These are phyloP conservation scores for Ptilonorhynchus violaceus DNA, from an alignment of 2,113 vertebrate species.

Conservation along the genomic window DNA sequence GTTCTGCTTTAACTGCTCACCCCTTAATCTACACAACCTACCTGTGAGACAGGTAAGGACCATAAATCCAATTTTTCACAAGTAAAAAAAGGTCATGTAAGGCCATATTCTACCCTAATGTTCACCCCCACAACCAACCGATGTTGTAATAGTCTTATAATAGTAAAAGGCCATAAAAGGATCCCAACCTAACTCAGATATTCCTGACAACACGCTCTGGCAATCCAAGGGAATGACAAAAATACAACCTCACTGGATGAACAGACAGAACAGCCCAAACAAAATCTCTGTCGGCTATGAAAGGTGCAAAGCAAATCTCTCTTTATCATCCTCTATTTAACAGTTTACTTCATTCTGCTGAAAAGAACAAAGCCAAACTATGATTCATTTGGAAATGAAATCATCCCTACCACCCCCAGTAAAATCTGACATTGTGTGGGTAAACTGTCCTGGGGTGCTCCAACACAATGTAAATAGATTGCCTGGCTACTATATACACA, in stretches of 20 bases:
- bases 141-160: not conserved
- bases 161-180: slow-evolving; percentile 62
- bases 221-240: slow-evolving; percentile 69
- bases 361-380: slow-evolving; percentile 57
- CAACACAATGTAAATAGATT: slow-evolving; percentile 69
- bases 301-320: slow-evolving; percentile 84
- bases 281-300: slow-evolving; percentile 77
- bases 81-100: not conserved
- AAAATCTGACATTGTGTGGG: slow-evolving; percentile 61
- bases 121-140: not conserved
- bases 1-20: not conserved
- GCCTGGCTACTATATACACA: slow-evolving; percentile 62
- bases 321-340: slow-evolving; percentile 83
- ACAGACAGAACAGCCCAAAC: slow-evolving; percentile 83
- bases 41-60: not conserved
- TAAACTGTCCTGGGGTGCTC: slow-evolving; percentile 67
- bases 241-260: slow-evolving; percentile 27
- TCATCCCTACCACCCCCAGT: slow-evolving; percentile 49
- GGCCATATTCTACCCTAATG: not conserved
- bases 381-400: slow-evolving; percentile 73
- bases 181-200: not conserved
- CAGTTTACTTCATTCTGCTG: slow-evolving; percentile 77
- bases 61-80: not conserved
- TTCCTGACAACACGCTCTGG: slow-evolving; percentile 48
- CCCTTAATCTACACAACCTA: not conserved